phyloP scores from a whole-genome alignment of 2,888 invertebrate species.

The Drosophila phalerata region DNA sequence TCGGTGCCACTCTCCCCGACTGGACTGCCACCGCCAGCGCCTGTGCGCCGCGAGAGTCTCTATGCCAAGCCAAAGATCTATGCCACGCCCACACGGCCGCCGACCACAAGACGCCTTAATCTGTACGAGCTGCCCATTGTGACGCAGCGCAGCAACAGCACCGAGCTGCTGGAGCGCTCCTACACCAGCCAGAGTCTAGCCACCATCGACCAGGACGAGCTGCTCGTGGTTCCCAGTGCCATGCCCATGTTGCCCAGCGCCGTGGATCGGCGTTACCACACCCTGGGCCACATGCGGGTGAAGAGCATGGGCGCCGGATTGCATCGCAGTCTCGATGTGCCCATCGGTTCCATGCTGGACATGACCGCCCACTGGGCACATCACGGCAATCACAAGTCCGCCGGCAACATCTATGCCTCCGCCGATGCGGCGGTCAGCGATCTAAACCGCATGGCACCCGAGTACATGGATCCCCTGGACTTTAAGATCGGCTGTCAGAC shows the following conservation, averaged over 20 bases:
- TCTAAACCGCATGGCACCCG: constrained; percentile 82
- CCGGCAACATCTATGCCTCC: constrained; percentile 83
- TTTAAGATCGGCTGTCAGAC: constrained; percentile 90
- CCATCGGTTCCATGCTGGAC: constrained; percentile 81
- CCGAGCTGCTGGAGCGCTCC: constrained; percentile 83
- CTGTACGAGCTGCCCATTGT: constrained; percentile 79
- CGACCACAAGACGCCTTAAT: constrained; percentile 62
- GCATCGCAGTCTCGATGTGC: constrained; percentile 78
- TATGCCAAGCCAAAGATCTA: constrained; percentile 83
- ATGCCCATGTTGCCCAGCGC: constrained; percentile 83
- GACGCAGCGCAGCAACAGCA: constrained; percentile 83
- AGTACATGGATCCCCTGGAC: constrained; percentile 87
- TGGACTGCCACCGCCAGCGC: constrained; percentile 78
- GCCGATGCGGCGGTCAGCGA: constrained; percentile 81
- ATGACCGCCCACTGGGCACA: constrained; percentile 65
- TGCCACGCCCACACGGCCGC: constrained; percentile 68
- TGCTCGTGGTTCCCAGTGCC: constrained; percentile 82
- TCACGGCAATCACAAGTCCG: constrained; percentile 78
- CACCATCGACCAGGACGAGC: constrained; percentile 83
- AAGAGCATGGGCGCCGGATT: constrained; percentile 83
- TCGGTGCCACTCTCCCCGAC: constrained; percentile 69
- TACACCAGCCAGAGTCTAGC: constrained; percentile 81
- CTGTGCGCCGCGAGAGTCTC: constrained; percentile 81
- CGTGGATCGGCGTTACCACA: constrained; percentile 84
- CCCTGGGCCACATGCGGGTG: constrained; percentile 84